These are phyloP conservation scores for Lutraria lutraria DNA, from an alignment of 2,888 invertebrate genomes.

Conservation along the genomic window DNA sequence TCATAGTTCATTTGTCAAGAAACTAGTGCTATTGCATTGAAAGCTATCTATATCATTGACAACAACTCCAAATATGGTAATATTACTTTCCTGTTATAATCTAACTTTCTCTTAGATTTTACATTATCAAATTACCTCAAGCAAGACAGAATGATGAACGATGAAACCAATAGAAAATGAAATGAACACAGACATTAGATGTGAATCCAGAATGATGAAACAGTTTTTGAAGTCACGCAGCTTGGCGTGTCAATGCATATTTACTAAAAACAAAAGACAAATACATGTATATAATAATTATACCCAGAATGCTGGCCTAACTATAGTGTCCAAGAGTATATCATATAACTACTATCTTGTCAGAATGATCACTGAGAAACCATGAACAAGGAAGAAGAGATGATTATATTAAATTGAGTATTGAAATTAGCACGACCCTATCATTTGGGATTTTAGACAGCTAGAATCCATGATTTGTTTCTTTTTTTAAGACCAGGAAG, in stretches of 20 bases:
- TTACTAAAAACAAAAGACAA: background rate
- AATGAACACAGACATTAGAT: background rate
- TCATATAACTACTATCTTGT: background rate
- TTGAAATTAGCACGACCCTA: too few relatives aligned
- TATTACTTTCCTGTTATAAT: background rate
- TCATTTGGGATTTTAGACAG: too few relatives aligned
- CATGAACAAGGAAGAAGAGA: background rate
- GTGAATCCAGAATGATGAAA: background rate
- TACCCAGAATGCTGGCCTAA: background rate
- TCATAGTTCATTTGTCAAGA: background rate
- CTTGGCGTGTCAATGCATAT: background rate
- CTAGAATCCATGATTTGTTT: too few relatives aligned
- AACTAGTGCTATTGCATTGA: background rate
- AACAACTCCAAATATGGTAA: background rate
- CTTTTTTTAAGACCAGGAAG: too few relatives aligned
- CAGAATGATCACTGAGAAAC: background rate
- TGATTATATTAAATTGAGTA: too few relatives aligned
- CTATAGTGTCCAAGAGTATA: background rate
- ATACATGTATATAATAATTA: background rate
- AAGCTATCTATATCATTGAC: background rate
- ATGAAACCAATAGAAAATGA: background rate
- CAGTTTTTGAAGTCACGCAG: background rate
- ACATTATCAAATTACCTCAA: slow-evolving; percentile 1
- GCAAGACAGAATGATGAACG: background rate
- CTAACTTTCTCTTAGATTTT: background rate